Evolutionary conservation across 2,113 vertebrate genomes (phyloP).

Genomic region (Urocolius indicus): DNA sequence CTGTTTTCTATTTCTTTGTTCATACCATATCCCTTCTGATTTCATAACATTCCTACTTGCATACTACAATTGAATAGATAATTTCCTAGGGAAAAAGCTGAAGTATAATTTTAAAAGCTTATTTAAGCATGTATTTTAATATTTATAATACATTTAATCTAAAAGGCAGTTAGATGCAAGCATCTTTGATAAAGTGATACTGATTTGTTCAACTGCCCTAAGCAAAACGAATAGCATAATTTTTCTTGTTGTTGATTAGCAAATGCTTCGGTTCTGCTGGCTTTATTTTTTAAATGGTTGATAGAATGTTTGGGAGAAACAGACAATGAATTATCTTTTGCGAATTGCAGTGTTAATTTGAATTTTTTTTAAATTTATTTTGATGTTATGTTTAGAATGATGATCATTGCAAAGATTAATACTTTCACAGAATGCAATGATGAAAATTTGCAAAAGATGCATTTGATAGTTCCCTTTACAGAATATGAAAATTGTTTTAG

Average conservation of each 20-base stretch:
- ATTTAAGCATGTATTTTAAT: constrained; percentile 53
- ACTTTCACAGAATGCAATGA: background rate
- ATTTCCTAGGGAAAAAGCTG: constrained; percentile 4
- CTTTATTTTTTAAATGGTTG: constrained; percentile 24
- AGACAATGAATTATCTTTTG: constrained; percentile 10
- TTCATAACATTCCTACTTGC: background rate
- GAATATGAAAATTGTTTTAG: constrained; percentile 4
- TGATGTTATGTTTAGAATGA: constrained; percentile 20
- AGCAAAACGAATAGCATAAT: constrained; percentile 23
- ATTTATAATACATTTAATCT: constrained; percentile 36
- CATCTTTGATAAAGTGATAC: constrained; percentile 11
- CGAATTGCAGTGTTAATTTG: constrained; percentile 20
- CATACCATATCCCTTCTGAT: background rate
- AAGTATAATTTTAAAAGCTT: constrained; percentile 43
- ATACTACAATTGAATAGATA: constrained; percentile 16
- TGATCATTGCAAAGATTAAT: background rate
- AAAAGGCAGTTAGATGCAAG: constrained; percentile 5
- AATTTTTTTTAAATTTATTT: constrained; percentile 18
- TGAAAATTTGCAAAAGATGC: background rate
- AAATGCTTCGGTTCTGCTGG: constrained; percentile 4
- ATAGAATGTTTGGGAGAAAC: constrained; percentile 6
- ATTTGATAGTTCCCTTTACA: background rate
- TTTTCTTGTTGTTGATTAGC: constrained; percentile 24
- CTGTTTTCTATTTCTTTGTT: background rate
- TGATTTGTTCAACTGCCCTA: constrained; percentile 44